A percentile compares a stretch with the other conserved stretches of the same genome.
Evolutionary conservation across 2,888 invertebrate genomes (phyloP).

Genomic region (Mimas tiliae): DNA sequence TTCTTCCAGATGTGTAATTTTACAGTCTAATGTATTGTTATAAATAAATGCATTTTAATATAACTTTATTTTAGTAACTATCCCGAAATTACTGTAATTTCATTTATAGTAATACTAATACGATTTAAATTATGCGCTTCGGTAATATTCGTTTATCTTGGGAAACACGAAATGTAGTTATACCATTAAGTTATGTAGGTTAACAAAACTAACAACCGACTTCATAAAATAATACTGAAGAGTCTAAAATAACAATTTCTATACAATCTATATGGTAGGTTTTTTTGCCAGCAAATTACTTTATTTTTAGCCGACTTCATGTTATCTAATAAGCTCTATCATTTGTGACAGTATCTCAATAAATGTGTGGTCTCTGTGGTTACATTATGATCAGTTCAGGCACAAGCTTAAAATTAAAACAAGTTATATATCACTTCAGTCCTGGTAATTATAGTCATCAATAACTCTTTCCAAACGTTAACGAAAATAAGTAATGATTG

Average conservation of each 20-base stretch:
- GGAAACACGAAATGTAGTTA: too few species aligned
- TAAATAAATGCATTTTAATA: constrained; percentile 52
- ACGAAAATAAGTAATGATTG: constrained; percentile 16
- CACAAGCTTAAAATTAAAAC: constrained; percentile 18
- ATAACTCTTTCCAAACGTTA: constrained; percentile 17
- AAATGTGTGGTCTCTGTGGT: constrained; percentile 7
- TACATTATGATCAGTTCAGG: constrained; percentile 4
- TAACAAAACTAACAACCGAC: too few species aligned
- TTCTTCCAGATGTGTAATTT: constrained; percentile 63
- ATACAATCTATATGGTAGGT: too few species aligned
- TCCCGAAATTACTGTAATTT: constrained; percentile 44
- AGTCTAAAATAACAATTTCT: too few species aligned
- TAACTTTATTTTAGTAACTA: constrained; percentile 50
- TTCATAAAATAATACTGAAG: too few species aligned
- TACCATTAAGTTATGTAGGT: too few species aligned
- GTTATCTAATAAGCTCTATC: neutral
- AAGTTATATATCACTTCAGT: constrained; percentile 9
- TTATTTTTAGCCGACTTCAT: too few species aligned
- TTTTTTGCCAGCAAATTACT: too few species aligned
- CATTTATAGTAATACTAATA: too few species aligned
- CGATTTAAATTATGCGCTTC: too few species aligned
- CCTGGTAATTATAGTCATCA: constrained; percentile 20
- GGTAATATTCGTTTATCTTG: too few species aligned
- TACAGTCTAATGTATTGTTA: constrained; percentile 54
- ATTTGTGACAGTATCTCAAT: neutral